phyloP scores from a whole-genome alignment of 2,113 vertebrate genomes.

The Coptodon bakossiorum region DNA sequence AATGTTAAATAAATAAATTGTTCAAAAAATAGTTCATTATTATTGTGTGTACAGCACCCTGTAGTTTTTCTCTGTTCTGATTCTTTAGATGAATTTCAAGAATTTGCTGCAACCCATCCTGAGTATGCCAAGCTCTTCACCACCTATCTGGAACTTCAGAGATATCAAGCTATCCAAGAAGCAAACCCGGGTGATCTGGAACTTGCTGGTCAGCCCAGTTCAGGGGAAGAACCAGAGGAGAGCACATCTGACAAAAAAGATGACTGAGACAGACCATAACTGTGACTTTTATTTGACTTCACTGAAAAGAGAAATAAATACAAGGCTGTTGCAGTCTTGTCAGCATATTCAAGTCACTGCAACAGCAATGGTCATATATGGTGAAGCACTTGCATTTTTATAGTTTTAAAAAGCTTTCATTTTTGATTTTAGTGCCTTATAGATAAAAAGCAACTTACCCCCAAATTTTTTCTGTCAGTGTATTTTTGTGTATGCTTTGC shows the following conservation, averaged over 20 bases:
- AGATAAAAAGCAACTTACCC: background rate
- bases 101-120: slow-evolving; percentile 84
- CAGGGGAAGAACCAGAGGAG: slow-evolving; percentile 66
- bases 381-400: slow-evolving; percentile 21
- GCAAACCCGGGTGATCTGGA: slow-evolving; percentile 28
- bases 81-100: slow-evolving; percentile 81
- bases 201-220: slow-evolving; percentile 46
- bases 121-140: slow-evolving; percentile 94
- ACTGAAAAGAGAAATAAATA: background rate
- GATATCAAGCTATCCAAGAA: slow-evolving; percentile 78
- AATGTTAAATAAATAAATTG: background rate
- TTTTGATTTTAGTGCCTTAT: slow-evolving; percentile 58
- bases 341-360: background rate
- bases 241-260: slow-evolving; percentile 90
- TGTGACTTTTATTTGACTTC: background rate
- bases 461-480: background rate
- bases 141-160: slow-evolving; percentile 91
- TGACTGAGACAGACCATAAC: slow-evolving; percentile 70
- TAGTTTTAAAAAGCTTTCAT: background rate
- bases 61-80: background rate
- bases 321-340: background rate
- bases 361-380: background rate
- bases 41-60: background rate
- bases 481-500: background rate
- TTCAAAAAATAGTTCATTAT: background rate